Evolutionary conservation across 1,140 invertebrate genomes (phyloP).

Genomic region (Pantala flavescens): DNA sequence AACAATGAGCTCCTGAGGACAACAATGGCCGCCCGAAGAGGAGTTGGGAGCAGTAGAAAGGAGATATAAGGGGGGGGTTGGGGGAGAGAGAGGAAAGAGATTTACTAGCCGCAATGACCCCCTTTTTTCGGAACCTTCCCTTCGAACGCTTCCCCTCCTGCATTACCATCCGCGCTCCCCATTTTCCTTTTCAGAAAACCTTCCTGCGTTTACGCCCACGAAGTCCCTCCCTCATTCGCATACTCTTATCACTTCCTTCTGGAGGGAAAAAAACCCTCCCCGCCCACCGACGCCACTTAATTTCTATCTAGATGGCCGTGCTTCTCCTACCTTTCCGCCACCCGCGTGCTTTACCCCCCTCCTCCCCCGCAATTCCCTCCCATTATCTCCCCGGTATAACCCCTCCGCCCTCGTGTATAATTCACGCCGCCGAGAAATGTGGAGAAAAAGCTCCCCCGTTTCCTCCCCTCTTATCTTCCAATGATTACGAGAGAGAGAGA

Average conservation of each 20-base stretch:
- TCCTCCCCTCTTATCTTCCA: background rate
- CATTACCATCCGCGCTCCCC: background rate
- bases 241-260: constrained; percentile 7
- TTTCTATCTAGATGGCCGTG: background rate
- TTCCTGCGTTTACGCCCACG: constrained; percentile 14
- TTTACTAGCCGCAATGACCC: constrained; percentile 21
- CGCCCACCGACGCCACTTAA: background rate
- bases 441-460: background rate
- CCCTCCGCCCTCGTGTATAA: background rate
- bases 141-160: constrained; percentile 17
- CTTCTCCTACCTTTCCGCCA: background rate
- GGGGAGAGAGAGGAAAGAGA: constrained; percentile 21
- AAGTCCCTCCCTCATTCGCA: constrained; percentile 11
- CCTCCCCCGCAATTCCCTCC: background rate
- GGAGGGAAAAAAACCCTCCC: background rate
- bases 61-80: background rate
- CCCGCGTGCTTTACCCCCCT: background rate
- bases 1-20: background rate
- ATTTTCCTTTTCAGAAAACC: background rate
- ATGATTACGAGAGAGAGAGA: background rate
- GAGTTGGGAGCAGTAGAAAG: background rate
- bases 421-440: background rate
- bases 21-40: background rate
- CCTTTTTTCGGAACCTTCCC: constrained; percentile 18
- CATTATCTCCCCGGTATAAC: background rate